Base-by-base conservation (phyloP, 2,888 invertebrate species). In the Lydus trimaculatus region DNA sequence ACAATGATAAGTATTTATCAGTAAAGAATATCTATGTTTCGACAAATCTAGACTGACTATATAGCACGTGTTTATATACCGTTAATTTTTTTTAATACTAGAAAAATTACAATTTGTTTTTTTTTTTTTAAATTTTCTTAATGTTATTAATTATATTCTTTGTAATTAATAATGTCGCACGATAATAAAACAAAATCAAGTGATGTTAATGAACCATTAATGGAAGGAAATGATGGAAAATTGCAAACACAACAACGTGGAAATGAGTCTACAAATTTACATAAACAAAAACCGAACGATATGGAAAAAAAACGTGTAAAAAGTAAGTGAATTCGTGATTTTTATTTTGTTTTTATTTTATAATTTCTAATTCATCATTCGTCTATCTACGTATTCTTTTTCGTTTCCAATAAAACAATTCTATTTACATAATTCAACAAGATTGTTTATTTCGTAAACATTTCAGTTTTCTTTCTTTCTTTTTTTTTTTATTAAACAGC, bases 161-260 rank as follows among this genome's bases (percentile, higher is more conserved):
- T 61, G 64, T 65, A 61, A 63, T 48, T 64, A 63, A 67, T 33
- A 67, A 79, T 79, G 79, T 69, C 75, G 36, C 72, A 62, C 65
- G 73, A 74, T 56, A 70, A 71, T 31, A 75, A 75, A 61, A 60
- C 20, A 56, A 64, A 61, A 58, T 65, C 64, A 33, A 62, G 60
- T n/a, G 73, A 71, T 33, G 77, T 72, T 63, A 73, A 67, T 56
- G 77, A 79, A 65, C 77, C 78, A 31, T 66, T 80, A 58, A 70
- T 36, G 39, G 68, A 69, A 59, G 69, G 36, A 31, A 72, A 71
- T 61, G 70, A 70, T 48, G 59, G 66, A 56, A 75, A 73, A 60
- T 66, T 66, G 31, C 25, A 71, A 75, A 69, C 66, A 69, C 62
- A 63, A 63, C 48, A 52, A 23, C 33, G 23, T 11, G 36, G n/a